Evolutionary conservation across 1,140 invertebrate genomes (phyloP), one percentile per base, ranked within the genome.

Genomic region (Bombus confusus): DNA sequence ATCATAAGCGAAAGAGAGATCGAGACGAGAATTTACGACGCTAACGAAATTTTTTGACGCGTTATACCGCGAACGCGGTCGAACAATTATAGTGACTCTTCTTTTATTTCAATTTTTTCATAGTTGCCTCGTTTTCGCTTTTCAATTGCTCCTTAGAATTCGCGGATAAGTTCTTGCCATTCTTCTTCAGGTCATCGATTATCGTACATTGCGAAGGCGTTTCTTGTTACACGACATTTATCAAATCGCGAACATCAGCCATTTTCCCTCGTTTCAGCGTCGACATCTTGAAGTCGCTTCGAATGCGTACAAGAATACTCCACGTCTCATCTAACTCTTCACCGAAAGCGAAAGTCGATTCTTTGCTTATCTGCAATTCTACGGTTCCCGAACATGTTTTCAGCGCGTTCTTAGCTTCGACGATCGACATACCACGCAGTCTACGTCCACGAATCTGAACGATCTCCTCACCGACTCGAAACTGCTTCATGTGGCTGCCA

Each of bases 371-470:
- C 52, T 93, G 93, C 66, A 95, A 75, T 34, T 95, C 93, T 0
- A 95, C 92, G 1, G 75, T 77, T 0, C 94, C 94, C 8, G 82
- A 62, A 57, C 93, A 94, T 74, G 92, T 96, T 97, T n/a, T n/a
- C n/a, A 97, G 10, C 39, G 39, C 39, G 10, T 10, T 8, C 9
- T 10, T 41, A 41, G 39, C 39, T 41, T 41, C 43, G 15, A 94
- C 90, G 18, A 96, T 94, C 28, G 94, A 95, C 86, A 97, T 93
- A 0, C 97, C 96, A 34, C 96, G 95, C 66, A 97, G 88, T 66
- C 96, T 95, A 66, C 95, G 95, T 0, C 97, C 97, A 87, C 96
- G 97, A 25, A 97, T 96, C 87, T 97, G 96, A 25, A 97, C 93
- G 41, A 97, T 95, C 93, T 97, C 93, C 5, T 18, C 15, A 18